These are phyloP conservation scores for Falco rusticolus DNA, from an alignment of 2,797 vertebrate species.

Conservation along the genomic window DNA sequence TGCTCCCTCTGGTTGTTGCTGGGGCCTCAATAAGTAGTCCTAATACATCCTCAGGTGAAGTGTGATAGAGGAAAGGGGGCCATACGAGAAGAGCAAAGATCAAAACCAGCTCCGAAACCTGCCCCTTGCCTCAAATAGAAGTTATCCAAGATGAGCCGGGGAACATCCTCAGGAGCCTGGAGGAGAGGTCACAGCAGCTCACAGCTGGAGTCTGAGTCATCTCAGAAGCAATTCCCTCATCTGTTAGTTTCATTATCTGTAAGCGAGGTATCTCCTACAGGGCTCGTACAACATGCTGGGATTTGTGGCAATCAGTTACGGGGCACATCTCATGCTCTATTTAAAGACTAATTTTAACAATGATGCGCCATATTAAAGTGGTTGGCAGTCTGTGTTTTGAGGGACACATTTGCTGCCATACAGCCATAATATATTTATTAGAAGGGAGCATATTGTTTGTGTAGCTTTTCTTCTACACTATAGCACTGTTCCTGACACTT, in stretches of 20 bases:
- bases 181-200: background rate
- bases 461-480: background rate
- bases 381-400: background rate
- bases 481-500: background rate
- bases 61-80: background rate
- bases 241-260: background rate
- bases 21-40: background rate
- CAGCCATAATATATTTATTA: background rate
- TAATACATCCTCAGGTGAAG: background rate
- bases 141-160: background rate
- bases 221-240: background rate
- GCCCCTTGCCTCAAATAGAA: background rate
- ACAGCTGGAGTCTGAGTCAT: background rate
- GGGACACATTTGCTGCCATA: background rate
- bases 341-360: background rate
- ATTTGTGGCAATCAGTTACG: background rate
- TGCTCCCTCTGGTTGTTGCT: background rate
- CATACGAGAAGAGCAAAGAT: background rate
- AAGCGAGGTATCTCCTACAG: background rate
- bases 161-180: background rate
- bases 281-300: accelerated
- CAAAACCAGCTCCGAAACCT: background rate
- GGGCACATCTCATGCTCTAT: background rate
- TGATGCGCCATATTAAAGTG: background rate
- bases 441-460: background rate